Percentiles rank a stretch among this genome's conserved stretches.
These are phyloP conservation scores for Euleptes europaea DNA, from an alignment of 2,113 vertebrate genomes.

Conservation along the genomic window DNA sequence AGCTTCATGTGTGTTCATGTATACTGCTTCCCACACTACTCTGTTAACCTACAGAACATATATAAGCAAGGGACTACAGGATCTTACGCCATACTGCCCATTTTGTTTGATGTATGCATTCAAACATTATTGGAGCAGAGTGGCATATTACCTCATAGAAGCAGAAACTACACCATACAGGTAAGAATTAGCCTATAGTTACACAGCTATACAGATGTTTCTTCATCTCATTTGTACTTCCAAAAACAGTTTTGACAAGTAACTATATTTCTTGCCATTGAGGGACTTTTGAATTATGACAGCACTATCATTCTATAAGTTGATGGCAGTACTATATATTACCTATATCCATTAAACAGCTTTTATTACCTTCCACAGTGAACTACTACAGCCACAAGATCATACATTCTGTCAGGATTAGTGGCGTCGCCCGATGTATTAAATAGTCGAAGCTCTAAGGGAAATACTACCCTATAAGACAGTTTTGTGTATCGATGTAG, in stretches of 20 bases:
- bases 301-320: background rate
- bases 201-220: background rate
- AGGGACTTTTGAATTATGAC: background rate
- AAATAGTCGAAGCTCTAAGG: slow-evolving; percentile 84
- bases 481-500: slow-evolving; percentile 86
- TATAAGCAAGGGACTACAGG: background rate
- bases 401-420: slow-evolving; percentile 87
- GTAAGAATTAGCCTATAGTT: background rate
- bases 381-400: slow-evolving; percentile 86
- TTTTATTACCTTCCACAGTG: slow-evolving; percentile 84
- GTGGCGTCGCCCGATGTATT: slow-evolving; percentile 87
- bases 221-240: background rate
- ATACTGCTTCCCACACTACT: background rate
- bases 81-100: background rate
- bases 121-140: background rate
- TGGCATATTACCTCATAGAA: background rate
- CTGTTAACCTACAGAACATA: background rate
- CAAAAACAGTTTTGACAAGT: background rate
- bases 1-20: too few relatives aligned
- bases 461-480: slow-evolving; percentile 86
- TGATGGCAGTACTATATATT: background rate
- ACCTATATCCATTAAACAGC: background rate
- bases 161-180: background rate
- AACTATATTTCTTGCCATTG: background rate
- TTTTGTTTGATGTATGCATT: background rate